Evolutionary conservation across 2,888 invertebrate genomes (phyloP).

Genomic region (Ischnus inquisitorius): DNA sequence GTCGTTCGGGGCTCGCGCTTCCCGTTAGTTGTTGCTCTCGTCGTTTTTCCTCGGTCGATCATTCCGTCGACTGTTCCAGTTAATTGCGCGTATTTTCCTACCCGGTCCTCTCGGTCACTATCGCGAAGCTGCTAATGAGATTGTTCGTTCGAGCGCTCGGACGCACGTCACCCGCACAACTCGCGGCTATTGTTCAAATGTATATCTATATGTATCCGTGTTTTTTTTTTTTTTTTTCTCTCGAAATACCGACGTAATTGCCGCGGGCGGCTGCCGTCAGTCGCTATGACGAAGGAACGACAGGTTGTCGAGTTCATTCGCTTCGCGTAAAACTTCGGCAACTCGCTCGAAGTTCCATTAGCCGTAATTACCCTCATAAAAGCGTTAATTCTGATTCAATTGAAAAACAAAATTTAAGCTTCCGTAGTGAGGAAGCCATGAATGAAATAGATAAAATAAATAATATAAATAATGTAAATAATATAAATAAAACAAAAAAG

Average conservation of each 20-base stretch:
- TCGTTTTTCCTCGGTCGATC: slow-evolving; percentile 15
- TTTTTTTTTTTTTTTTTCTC: slow-evolving; percentile 4
- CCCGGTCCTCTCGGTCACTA: neutral
- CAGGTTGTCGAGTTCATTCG: neutral
- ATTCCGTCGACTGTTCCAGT: slow-evolving; percentile 11
- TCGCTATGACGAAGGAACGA: neutral
- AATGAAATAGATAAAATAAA: too few relatives aligned
- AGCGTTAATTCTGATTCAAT: slow-evolving; percentile 23
- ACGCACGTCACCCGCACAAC: neutral
- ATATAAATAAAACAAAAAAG: too few relatives aligned
- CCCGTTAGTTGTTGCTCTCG: neutral
- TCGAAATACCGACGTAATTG: slow-evolving; percentile 22
- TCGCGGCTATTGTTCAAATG: neutral
- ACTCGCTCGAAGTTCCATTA: slow-evolving; percentile 7
- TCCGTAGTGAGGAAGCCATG: too few relatives aligned
- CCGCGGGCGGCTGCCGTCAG: neutral
- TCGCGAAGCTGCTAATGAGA: slow-evolving; percentile 24
- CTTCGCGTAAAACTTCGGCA: neutral
- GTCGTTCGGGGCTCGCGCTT: neutral
- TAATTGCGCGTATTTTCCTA: slow-evolving; percentile 23
- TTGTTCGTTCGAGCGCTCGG: slow-evolving; percentile 16
- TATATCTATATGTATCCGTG: neutral
- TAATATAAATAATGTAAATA: too few relatives aligned
- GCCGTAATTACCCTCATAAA: neutral
- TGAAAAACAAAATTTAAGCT: too few relatives aligned